Conservation (phyloP, 2,797 vertebrate species). For the Bradypus variegatus region DNA sequence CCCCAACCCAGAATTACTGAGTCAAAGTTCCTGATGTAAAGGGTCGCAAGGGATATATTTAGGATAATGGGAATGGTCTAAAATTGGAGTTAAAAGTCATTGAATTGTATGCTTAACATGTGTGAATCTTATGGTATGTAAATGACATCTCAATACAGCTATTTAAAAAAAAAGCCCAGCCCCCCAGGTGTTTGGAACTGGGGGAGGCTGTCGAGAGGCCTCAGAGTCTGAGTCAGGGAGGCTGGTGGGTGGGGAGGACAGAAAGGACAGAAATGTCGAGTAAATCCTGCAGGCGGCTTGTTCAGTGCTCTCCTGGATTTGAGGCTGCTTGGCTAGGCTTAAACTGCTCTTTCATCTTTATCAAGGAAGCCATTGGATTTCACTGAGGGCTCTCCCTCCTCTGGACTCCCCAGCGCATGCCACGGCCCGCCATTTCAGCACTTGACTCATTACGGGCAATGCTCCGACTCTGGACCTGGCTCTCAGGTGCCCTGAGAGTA, state of each 20-base stretch:
- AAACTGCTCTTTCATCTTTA: neutral
- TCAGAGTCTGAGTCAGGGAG: neutral
- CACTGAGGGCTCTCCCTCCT: neutral
- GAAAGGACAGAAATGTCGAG: neutral
- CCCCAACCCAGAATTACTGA: neutral
- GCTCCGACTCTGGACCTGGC: neutral
- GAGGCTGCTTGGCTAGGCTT: neutral
- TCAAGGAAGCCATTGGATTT: slow-evolving; percentile 1
- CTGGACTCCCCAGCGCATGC: rapidly evolving
- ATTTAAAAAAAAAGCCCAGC: neutral
- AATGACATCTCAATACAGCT: neutral
- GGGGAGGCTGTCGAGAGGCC: too few relatives aligned
- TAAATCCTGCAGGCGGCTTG: neutral
- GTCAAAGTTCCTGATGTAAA: neutral
- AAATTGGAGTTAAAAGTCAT: neutral
- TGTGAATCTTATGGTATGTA: neutral
- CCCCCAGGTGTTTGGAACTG: neutral
- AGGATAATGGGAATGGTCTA: neutral
- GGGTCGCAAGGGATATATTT: neutral
- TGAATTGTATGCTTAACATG: neutral
- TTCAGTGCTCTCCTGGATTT: neutral
- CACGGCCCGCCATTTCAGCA: rapidly evolving
- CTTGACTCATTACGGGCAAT: rapidly evolving
- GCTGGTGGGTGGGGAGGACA: rapidly evolving
- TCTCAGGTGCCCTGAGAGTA: neutral